Base-by-base conservation (phyloP, 2,113 vertebrate species). In the Syngnathus floridae region DNA sequence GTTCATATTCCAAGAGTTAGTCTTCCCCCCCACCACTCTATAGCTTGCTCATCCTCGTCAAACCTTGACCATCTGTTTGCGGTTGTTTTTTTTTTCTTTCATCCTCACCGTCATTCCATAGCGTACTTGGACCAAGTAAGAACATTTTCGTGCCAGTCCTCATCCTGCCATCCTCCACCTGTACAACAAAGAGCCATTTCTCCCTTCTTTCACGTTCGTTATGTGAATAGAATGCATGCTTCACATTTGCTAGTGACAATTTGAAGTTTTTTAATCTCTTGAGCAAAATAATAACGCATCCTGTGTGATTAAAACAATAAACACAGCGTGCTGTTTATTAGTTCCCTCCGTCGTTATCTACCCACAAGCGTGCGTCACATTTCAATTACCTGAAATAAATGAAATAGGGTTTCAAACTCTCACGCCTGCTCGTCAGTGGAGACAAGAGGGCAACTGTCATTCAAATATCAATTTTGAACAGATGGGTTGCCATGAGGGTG, bases 1-100 rank as follows among this genome's bases (percentile, higher is more conserved):
- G 93, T 92, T 94, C 92, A 91, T 91, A 94, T 95, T 91, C 90
- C 86, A 76, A 89, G 92, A 93, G 95, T 94, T 92, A 64, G 41
- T 76, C 35, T 61, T 65, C 36, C 64, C 61, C 55, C 16, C 55
- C n/a, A n/a, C n/a, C n/a, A n/a, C 52, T 59, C 45, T 48, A 22
- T 49, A 26, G 41, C 21, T 35, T 49, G 43, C 71, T 81, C 66
- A 80, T 74, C 78, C 64, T 81, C 71, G 65, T 75, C 81, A 57
- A 67, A 76, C 75, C 91, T 91, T 87, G 89, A 88, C 93, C 93
- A 94, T 97, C 92, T 95, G 93, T 93, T 92, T 93, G 90, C 87
- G 82, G 90, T 88, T 84, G 83, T 84, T 90, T 81, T 78, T 87
- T 87, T 71, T 21, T 41, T 12, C 82, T 92, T 93, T 93, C 91